Evolutionary conservation across 2,797 vertebrate species (phyloP).

Genomic region (Buceros bicornis): DNA sequence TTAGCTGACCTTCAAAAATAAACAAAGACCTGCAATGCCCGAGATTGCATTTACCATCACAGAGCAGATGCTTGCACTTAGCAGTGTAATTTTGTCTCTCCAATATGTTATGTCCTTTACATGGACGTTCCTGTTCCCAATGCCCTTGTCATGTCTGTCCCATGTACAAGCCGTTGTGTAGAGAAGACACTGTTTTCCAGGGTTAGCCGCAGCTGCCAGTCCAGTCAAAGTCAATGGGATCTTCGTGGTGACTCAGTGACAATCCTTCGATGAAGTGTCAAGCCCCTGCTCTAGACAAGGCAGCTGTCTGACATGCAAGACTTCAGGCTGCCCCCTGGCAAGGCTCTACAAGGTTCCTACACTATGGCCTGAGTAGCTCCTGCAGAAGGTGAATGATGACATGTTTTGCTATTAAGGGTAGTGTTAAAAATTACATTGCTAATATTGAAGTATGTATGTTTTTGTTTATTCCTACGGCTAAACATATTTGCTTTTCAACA

Average conservation of each 20-base stretch:
- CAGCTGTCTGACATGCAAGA: not conserved
- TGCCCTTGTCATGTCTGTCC: not conserved
- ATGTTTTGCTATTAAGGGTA: not conserved
- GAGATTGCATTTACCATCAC: not conserved
- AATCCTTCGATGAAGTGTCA: not conserved
- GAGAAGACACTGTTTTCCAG: not conserved
- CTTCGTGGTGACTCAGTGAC: not conserved
- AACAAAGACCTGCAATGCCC: not conserved
- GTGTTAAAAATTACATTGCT: not conserved
- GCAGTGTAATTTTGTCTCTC: not conserved
- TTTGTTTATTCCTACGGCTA: not conserved
- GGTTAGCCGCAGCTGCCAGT: not conserved
- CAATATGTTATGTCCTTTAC: not conserved
- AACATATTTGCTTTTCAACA: not conserved
- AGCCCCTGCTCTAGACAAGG: not conserved
- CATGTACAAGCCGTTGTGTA: not conserved
- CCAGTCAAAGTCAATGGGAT: not conserved
- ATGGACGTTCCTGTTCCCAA: fast-evolving
- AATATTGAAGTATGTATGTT: not conserved
- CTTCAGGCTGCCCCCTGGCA: not conserved
- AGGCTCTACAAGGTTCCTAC: not conserved
- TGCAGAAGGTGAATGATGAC: not conserved
- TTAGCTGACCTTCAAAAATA: not conserved
- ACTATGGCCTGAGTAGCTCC: not conserved
- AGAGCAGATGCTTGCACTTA: not conserved